A percentile compares a stretch with the other conserved stretches of the same genome.
Evolutionary conservation across 2,888 invertebrate species (phyloP).

Genomic region (Brachypterus glaber): DNA sequence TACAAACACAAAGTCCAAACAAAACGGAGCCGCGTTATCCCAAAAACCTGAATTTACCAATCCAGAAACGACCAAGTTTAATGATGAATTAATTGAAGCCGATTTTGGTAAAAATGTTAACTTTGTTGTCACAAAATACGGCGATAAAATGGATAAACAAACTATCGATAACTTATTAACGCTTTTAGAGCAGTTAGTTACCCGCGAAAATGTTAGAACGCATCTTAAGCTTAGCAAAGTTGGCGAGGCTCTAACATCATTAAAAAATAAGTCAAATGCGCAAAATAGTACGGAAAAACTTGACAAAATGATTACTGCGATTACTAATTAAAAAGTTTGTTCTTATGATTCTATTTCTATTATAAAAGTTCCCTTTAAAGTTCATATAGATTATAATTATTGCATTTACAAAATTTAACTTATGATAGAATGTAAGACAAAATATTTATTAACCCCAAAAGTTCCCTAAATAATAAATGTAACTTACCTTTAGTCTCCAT

Average conservation of each 20-base stretch:
- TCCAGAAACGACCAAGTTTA: too few species aligned
- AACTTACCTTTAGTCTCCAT: too few species aligned
- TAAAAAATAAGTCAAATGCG: constrained; percentile 22
- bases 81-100: constrained; percentile 27
- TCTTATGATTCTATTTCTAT: too few species aligned
- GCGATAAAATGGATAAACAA: constrained; percentile 34
- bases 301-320: constrained; percentile 10
- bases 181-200: constrained; percentile 31
- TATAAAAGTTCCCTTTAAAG: too few species aligned
- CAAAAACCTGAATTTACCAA: too few species aligned
- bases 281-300: constrained; percentile 16
- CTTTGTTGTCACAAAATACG: constrained; percentile 33
- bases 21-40: neutral
- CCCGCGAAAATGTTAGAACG: constrained; percentile 22
- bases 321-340: neutral
- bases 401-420: too few species aligned
- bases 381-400: too few species aligned
- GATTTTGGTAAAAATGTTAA: constrained; percentile 34
- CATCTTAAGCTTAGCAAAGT: constrained; percentile 29
- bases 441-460: too few species aligned
- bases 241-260: constrained; percentile 23
- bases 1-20: neutral
- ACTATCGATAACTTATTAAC: constrained; percentile 33
- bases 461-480: too few species aligned
- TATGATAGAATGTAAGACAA: too few species aligned